phyloP scores from a whole-genome alignment of 2,113 vertebrate genomes.

The Alexandromys fortis region DNA sequence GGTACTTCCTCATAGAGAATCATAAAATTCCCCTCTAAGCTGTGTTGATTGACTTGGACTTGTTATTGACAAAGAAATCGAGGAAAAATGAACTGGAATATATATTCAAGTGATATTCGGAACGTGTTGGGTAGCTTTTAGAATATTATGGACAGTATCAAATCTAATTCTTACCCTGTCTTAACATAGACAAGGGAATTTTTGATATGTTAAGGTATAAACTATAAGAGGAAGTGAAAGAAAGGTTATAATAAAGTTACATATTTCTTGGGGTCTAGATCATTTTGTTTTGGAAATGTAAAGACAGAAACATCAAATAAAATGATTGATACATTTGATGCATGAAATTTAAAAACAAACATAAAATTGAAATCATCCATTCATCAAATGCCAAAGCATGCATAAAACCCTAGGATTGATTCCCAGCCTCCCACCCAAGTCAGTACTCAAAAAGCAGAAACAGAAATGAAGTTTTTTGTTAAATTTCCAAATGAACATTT shows the following conservation, averaged over 20 bases:
- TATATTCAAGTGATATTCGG: not conserved
- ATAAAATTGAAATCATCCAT: not conserved
- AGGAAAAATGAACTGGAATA: not conserved
- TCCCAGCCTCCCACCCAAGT: not conserved
- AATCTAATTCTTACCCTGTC: not conserved
- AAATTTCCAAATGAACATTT: not conserved
- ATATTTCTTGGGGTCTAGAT: not conserved
- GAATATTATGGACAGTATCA: not conserved
- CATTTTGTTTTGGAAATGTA: not conserved
- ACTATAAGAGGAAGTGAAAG: not conserved
- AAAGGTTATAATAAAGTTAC: not conserved
- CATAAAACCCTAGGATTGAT: not conserved
- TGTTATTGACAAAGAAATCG: not conserved
- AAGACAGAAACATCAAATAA: constrained; percentile 40
- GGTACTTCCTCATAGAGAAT: not conserved
- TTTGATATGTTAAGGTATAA: not conserved
- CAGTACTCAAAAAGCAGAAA: not conserved
- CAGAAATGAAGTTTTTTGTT: not conserved
- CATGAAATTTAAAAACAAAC: constrained; percentile 3
- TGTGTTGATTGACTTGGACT: not conserved
- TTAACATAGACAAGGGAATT: not conserved
- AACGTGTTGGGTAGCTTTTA: not conserved
- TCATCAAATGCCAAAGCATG: not conserved
- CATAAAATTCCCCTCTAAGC: not conserved
- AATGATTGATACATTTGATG: constrained; percentile 1